These are phyloP conservation scores for Lacerta bilineata DNA, from an alignment of 2,797 vertebrate species.

Conservation along the genomic window DNA sequence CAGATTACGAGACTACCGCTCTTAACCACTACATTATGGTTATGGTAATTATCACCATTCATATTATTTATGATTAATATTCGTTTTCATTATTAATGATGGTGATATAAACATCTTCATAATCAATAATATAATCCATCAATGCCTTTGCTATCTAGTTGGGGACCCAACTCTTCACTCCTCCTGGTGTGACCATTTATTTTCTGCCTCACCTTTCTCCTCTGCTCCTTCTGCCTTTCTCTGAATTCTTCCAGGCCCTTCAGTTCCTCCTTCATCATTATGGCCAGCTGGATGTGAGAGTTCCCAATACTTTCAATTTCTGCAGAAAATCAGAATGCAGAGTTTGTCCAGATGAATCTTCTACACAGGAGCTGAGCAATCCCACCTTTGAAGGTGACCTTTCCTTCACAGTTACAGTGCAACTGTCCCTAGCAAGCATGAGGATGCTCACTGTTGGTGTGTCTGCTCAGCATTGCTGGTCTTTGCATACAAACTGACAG, in stretches of 20 bases:
- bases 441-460: neutral
- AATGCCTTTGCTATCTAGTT: too few species aligned
- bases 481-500: neutral
- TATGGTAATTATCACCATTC: neutral
- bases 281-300: conserved; percentile 90
- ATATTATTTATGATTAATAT: too few species aligned
- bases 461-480: neutral
- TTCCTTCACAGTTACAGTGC: neutral
- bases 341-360: neutral
- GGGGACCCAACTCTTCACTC: too few species aligned
- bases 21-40: neutral
- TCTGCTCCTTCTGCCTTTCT: conserved; percentile 94
- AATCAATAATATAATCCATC: too few species aligned
- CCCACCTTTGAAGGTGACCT: neutral
- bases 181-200: neutral
- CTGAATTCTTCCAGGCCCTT: conserved; percentile 92
- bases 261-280: conserved; percentile 87
- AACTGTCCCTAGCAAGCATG: neutral
- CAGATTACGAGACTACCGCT: too few species aligned
- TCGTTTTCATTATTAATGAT: too few species aligned
- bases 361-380: neutral
- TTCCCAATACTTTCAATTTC: conserved; percentile 93
- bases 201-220: conserved; percentile 87
- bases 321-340: conserved; percentile 70
- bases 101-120: too few species aligned